A percentile compares a stretch with the other conserved stretches of the same genome.
Conservation (phyloP, 2,888 invertebrate genomes). For the Dicranocentrus wangi region DNA sequence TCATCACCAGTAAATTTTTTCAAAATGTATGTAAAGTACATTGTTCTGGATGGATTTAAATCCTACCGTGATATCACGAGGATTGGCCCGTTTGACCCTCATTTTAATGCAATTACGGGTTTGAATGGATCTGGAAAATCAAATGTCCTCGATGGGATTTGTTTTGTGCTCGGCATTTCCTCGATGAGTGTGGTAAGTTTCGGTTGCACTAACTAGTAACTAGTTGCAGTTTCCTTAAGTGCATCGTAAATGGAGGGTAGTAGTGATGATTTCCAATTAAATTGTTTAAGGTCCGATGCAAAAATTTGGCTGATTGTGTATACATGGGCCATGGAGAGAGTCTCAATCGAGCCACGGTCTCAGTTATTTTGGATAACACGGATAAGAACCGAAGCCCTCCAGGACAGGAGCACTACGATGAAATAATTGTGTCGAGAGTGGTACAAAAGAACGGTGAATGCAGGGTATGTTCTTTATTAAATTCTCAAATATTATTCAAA, state of each 20-base stretch:
- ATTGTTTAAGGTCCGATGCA: conserved; percentile 85
- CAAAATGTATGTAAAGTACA: conserved; percentile 91
- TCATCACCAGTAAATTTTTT: background rate
- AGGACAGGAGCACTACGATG: conserved; percentile 91
- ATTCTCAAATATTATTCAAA: too few species aligned
- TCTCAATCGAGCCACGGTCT: conserved; percentile 94
- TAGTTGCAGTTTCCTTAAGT: background rate
- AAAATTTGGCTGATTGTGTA: conserved; percentile 94
- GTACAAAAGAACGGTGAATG: conserved; percentile 66
- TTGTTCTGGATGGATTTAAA: conserved; percentile 97
- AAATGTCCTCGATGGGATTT: conserved; percentile 97
- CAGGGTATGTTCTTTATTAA: conserved; percentile 65
- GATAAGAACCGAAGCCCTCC: conserved; percentile 87
- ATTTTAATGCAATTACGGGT: conserved; percentile 98
- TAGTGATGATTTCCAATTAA: background rate
- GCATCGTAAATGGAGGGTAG: background rate
- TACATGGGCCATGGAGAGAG: conserved; percentile 96
- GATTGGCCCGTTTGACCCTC: conserved; percentile 91
- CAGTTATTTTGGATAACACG: conserved; percentile 94
- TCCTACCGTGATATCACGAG: conserved; percentile 96
- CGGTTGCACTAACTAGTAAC: background rate
- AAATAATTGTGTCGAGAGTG: conserved; percentile 91
- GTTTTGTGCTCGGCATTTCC: conserved; percentile 96
- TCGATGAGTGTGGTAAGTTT: conserved; percentile 89
- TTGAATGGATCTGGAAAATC: conserved; percentile 98